Conservation (phyloP, 2,113 vertebrate genomes). For the Hemiprocne comata region DNA sequence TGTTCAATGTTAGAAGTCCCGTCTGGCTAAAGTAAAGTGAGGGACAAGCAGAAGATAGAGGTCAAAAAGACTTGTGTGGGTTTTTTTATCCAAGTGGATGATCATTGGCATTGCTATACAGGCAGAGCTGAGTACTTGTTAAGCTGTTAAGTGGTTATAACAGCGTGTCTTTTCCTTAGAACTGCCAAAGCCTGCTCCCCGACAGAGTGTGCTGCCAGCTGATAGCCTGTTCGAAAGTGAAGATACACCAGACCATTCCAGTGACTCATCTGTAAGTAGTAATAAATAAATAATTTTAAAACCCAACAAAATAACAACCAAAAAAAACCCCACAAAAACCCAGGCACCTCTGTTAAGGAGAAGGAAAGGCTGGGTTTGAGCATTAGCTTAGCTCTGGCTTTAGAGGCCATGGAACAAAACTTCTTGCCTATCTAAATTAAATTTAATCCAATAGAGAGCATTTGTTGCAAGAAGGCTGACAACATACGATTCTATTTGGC, state of each 20-base stretch:
- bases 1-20: neutral
- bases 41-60: neutral
- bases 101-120: neutral
- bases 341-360: no score
- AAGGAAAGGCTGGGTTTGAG: no score
- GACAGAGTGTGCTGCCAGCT: constrained; percentile 4
- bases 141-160: neutral
- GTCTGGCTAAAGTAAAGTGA: neutral
- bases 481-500: neutral
- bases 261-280: constrained; percentile 74
- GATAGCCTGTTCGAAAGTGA: constrained; percentile 81
- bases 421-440: neutral
- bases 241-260: constrained; percentile 79
- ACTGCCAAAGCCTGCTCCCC: constrained; percentile 69
- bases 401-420: neutral
- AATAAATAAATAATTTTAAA: neutral
- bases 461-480: neutral
- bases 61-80: neutral
- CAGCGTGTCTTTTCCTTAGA: constrained; percentile 63
- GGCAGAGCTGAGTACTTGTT: neutral
- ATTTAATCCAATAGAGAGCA: neutral
- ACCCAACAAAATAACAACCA: neutral
- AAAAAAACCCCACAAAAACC: neutral
- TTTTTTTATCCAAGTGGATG: neutral
- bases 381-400: neutral